phyloP scores from a whole-genome alignment of 2,888 invertebrate species.

The Melieria omissa region DNA sequence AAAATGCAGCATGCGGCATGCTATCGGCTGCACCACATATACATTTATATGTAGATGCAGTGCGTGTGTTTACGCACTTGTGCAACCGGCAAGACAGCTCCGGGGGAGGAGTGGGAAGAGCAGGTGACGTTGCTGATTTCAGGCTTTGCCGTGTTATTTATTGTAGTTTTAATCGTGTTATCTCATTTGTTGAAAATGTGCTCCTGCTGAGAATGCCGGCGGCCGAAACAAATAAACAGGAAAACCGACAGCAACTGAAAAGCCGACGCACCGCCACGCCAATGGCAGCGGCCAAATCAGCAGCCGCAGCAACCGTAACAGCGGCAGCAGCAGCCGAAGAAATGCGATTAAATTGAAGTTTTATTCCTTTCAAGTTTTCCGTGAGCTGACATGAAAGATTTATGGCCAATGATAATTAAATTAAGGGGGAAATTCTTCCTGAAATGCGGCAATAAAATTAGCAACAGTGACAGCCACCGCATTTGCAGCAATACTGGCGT shows the following conservation, averaged over 20 bases:
- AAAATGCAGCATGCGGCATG: not conserved
- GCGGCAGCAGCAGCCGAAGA: slow-evolving; percentile 21
- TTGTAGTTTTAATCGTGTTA: slow-evolving; percentile 43
- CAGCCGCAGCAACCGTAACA: not conserved
- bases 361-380: slow-evolving; percentile 33
- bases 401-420: slow-evolving; percentile 40
- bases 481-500: not conserved
- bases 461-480: slow-evolving; percentile 9
- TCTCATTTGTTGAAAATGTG: slow-evolving; percentile 40
- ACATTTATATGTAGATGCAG: not conserved
- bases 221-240: not conserved
- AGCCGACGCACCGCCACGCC: not conserved
- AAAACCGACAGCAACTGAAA: not conserved
- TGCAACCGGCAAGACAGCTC: not conserved
- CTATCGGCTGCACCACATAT: not conserved
- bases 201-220: slow-evolving; percentile 42
- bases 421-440: slow-evolving; percentile 34
- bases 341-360: slow-evolving; percentile 29
- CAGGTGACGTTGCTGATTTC: slow-evolving; percentile 35
- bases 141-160: slow-evolving; percentile 37
- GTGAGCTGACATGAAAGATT: slow-evolving; percentile 34
- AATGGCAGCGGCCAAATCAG: not conserved
- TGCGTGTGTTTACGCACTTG: not conserved
- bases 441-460: slow-evolving; percentile 27
- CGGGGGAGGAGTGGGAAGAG: not conserved